Base-by-base conservation (phyloP, 2,797 vertebrate species). In the Centropyge bicolor region DNA sequence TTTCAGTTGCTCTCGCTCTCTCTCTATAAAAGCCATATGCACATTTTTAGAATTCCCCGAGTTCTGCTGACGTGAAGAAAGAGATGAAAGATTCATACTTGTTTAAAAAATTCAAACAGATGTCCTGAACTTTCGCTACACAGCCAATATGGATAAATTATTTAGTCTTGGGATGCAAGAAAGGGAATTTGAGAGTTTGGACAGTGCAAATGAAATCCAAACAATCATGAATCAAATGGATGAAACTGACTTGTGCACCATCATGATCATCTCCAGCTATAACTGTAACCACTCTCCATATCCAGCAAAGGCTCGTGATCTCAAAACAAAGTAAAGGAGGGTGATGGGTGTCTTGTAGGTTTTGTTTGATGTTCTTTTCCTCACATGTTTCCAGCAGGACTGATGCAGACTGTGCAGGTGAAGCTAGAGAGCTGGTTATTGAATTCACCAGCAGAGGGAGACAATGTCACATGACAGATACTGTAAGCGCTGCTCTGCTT, bases 71-170 rank as follows among this genome's bases (percentile, higher is more conserved):
- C 79, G 78, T 88, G 88, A 82, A 89, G 78, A 88, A 91, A 88
- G 81, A 85, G 70, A 94, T 95, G 77, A 95, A 95, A 95, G 55
- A 95, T 96, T 93, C 80, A 95, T 95, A 86, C 52, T 82, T 84
- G 82, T 90, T 93, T 95, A 81, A 95, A 95, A 95, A 89, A 95
- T 95, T 93, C 64, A 95, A 94, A 92, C 77, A 90, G 83, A 94
- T 93, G 93, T 94, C 93, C 92, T 94, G 91, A 94, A 94, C 93
- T 89, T 93, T 91, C 77, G 40, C 87, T 89, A 84, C 90, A 89
- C 71, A 91, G 88, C 87, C 89, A 86, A 78, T 76, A 74, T 49
- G 35, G 85, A 82, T 95, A 57, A 90, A 96, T 95, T 82, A 95
- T 95, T 95, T 77, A 96, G 82, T 64, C 52, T 19, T 40, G 13